Evolutionary conservation across 2,888 invertebrate genomes (phyloP), one percentile per base, ranked within the genome.

Genomic region (Torymus aiolomorphi): DNA sequence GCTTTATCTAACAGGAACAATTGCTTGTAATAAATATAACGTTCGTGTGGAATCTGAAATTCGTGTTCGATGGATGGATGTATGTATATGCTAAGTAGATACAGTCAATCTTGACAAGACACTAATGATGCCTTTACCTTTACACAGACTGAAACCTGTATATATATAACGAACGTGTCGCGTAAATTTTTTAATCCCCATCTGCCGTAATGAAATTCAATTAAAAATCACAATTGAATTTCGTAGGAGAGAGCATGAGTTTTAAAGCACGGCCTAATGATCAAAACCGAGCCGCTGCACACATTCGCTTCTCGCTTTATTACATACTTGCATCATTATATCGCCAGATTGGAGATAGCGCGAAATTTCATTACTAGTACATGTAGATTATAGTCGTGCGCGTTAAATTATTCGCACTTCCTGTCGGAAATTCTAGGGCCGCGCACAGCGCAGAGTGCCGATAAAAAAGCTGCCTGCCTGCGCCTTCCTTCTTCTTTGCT

Each of bases 361-460:
- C 62, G 62, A 80, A 72, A 76, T 80, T 80, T 76, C 67, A 72
- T 80, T 80, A 72, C 76, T 76, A 76, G 76, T 66, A 66, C 76
- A 76, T 56, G 76, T 62, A 76, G 67, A 76, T 76, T 80, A 80
- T 72, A 76, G 76, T 56, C 76, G 62, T 75, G 66, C 79, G 61
- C 66, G 79, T 75, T 80, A 80, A 80, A 80, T 80, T 76, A 80
- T 80, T 80, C 75, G 79, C 74, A 79, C 74, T 79, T 79, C 79
- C 79, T 79, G 79, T 75, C 65, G 72, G 74, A 69, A 73, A 78
- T 78, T 73, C 78, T 78, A 78, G 78, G 54, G 70, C 57, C 70
- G 16, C 57, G 62, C 66, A n/a, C 52, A 54, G 18, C 24, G 51
- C n/a, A 78, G 59, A 63, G 49, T 62, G 59, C 71, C 59, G 76